These are phyloP conservation scores for Probosciger aterrimus DNA, from an alignment of 2,113 vertebrate species.

Conservation along the genomic window DNA sequence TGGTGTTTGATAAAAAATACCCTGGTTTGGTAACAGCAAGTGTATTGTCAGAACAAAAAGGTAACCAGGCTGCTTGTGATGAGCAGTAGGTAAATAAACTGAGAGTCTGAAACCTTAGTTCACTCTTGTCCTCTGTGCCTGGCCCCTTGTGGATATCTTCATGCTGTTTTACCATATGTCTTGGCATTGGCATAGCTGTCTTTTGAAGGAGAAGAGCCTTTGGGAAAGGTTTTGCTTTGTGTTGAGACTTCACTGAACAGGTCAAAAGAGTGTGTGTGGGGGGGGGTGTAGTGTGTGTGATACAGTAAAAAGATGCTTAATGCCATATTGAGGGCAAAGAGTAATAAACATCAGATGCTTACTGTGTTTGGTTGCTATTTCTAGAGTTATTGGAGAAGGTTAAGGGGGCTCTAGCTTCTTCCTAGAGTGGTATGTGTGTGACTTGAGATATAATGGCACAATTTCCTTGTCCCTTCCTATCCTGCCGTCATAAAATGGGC, in stretches of 20 bases:
- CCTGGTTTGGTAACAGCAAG: background rate
- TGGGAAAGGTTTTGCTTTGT: background rate
- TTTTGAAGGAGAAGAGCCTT: background rate
- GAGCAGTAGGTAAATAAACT: background rate
- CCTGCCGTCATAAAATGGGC: background rate
- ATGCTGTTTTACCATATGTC: conserved; percentile 37
- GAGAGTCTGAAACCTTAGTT: background rate
- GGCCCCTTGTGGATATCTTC: background rate
- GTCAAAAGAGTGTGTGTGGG: background rate
- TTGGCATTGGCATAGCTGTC: background rate
- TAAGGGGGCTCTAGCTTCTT: background rate
- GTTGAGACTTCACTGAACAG: background rate
- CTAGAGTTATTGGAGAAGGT: background rate
- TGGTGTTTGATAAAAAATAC: background rate
- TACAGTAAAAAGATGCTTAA: background rate
- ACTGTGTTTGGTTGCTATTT: background rate
- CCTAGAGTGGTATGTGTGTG: background rate
- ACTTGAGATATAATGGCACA: background rate
- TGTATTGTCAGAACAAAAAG: background rate
- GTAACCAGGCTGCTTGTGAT: background rate
- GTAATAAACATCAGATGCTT: background rate
- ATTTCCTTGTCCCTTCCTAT: background rate
- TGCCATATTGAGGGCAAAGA: background rate
- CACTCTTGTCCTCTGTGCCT: background rate
- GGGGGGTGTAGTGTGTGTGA: background rate